Conservation (phyloP, 2,113 vertebrate species). For the Odontesthes bonariensis region DNA sequence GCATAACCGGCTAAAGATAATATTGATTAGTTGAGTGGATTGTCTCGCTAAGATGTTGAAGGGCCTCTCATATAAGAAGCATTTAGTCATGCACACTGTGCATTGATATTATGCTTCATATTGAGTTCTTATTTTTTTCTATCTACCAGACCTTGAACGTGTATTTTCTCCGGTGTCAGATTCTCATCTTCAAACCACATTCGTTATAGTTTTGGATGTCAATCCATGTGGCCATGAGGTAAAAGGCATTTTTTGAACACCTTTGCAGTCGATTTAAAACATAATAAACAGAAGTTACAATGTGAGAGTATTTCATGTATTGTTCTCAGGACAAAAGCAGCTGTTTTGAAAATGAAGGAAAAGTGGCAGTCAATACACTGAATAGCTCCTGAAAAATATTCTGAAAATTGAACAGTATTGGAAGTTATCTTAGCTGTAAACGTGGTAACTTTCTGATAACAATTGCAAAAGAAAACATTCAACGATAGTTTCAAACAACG, state of each 20-base stretch:
- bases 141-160: neutral
- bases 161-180: too few species aligned
- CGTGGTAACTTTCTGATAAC: fast-evolving
- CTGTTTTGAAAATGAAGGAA: too few species aligned
- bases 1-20: constrained; percentile 37
- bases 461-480: neutral
- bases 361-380: too few species aligned
- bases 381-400: too few species aligned
- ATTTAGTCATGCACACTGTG: constrained; percentile 14
- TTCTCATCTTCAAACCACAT: neutral
- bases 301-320: too few species aligned
- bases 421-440: neutral
- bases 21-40: constrained; percentile 46
- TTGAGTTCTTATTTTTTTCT: neutral
- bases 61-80: constrained; percentile 5
- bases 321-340: too few species aligned
- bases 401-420: neutral
- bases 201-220: neutral
- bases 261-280: too few species aligned
- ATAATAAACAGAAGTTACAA: too few species aligned
- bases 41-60: constrained; percentile 39
- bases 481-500: too few species aligned
- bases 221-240: neutral
- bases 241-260: neutral
- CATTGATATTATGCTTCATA: neutral